Percentiles rank a stretch among this genome's conserved stretches.
Evolutionary conservation across 2,113 vertebrate genomes (phyloP).

Genomic region (Uria lomvia): DNA sequence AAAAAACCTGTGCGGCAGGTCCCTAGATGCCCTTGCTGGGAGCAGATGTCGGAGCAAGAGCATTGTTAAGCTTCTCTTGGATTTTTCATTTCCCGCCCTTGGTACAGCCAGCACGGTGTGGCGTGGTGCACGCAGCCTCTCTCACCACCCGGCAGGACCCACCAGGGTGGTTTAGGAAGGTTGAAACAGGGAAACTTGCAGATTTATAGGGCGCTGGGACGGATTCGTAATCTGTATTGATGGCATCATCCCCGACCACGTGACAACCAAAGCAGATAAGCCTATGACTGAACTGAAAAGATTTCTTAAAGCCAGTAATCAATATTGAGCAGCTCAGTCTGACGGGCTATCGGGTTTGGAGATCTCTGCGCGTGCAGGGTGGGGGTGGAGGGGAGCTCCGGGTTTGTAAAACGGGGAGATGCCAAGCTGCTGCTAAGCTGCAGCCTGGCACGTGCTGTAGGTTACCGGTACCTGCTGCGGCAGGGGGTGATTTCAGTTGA

Average conservation of each 20-base stretch:
- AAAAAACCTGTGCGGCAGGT: slow-evolving; percentile 54
- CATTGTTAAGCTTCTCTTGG: slow-evolving; percentile 46
- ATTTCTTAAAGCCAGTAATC: slow-evolving; percentile 69
- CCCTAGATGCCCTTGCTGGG: slow-evolving; percentile 69
- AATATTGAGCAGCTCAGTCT: slow-evolving; percentile 48
- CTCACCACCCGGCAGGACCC: background rate
- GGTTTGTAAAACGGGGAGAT: background rate
- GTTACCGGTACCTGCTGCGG: background rate
- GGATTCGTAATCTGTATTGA: slow-evolving; percentile 41
- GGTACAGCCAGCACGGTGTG: background rate
- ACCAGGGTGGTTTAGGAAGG: background rate
- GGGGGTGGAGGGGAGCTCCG: background rate
- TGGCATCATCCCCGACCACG: slow-evolving; percentile 33
- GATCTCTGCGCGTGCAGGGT: background rate
- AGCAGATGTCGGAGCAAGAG: slow-evolving; percentile 71
- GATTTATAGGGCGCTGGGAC: slow-evolving; percentile 20
- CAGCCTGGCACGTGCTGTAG: background rate
- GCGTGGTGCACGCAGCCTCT: background rate
- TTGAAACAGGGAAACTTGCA: slow-evolving; percentile 22
- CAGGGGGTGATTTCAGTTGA: background rate
- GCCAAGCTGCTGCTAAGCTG: background rate
- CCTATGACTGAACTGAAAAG: slow-evolving; percentile 45
- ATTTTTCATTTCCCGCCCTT: slow-evolving; percentile 48
- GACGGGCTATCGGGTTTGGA: background rate
- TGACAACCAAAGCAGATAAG: slow-evolving; percentile 57